phyloP scores from a whole-genome alignment of 2,888 invertebrate genomes.

The Himalopsyche japonica region DNA sequence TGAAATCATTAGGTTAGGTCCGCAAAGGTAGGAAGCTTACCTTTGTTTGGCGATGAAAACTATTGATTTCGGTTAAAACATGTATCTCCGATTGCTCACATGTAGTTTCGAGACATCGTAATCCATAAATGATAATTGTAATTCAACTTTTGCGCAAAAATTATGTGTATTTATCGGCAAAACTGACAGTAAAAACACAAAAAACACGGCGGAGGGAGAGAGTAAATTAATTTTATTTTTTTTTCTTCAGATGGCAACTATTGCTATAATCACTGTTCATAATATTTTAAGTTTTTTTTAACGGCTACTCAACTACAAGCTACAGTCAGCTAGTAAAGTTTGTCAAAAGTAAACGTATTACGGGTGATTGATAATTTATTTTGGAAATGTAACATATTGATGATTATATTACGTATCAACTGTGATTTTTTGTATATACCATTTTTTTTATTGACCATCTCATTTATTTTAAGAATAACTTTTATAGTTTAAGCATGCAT shows the following conservation, averaged over 20 bases:
- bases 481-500: too few species aligned
- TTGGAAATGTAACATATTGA: too few species aligned
- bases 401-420: too few species aligned
- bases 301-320: neutral
- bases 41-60: conserved; percentile 62
- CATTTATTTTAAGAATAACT: too few species aligned
- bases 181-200: conserved; percentile 61
- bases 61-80: conserved; percentile 62
- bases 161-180: conserved; percentile 59
- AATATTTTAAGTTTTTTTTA: conserved; percentile 21
- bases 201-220: conserved; percentile 59
- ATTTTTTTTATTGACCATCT: too few species aligned
- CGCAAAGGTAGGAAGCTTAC: conserved; percentile 61
- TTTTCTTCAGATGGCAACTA: conserved; percentile 48
- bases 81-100: conserved; percentile 54
- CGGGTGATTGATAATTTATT: too few species aligned
- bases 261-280: conserved; percentile 29
- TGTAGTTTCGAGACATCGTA: conserved; percentile 57
- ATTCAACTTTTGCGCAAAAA: conserved; percentile 60
- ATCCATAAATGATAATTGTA: conserved; percentile 54
- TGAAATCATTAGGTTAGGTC: conserved; percentile 59
- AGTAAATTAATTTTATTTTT: conserved; percentile 46
- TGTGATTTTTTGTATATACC: too few species aligned
- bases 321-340: too few species aligned
- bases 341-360: too few species aligned